Evolutionary conservation across 1,140 invertebrate species (phyloP).

Genomic region (Dufourea novaeangliae): DNA sequence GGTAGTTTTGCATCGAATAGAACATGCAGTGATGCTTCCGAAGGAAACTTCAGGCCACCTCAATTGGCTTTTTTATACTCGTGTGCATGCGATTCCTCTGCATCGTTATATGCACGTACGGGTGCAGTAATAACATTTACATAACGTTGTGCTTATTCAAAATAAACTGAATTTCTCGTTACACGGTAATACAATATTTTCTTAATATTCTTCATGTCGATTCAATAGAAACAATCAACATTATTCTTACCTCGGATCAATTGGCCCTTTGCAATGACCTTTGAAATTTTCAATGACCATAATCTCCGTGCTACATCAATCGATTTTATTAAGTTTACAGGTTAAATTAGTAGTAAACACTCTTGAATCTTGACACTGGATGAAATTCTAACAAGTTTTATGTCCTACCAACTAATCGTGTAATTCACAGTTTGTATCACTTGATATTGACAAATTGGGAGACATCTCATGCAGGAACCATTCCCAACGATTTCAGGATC

Average conservation of each 20-base stretch:
- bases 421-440: not conserved
- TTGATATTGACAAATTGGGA: not conserved
- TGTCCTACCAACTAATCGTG: not conserved
- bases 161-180: not conserved
- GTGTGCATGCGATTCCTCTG: not conserved
- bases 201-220: too few relatives aligned
- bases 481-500: not conserved
- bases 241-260: too few relatives aligned
- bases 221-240: too few relatives aligned
- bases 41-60: not conserved
- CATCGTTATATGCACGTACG: not conserved
- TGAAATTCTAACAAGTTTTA: too few relatives aligned
- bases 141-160: not conserved
- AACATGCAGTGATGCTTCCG: slow-evolving; percentile 1
- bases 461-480: not conserved
- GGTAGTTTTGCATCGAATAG: not conserved
- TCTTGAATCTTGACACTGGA: not conserved
- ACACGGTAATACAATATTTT: too few relatives aligned
- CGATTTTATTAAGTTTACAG: too few relatives aligned
- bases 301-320: too few relatives aligned
- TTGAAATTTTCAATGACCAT: too few relatives aligned
- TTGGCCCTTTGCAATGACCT: too few relatives aligned
- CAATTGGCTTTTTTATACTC: slow-evolving; percentile 2
- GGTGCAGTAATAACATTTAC: not conserved
- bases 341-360: too few relatives aligned